Percentiles rank a stretch among this genome's conserved stretches.
phyloP scores from a whole-genome alignment of 2,888 invertebrate genomes.

The Phoenoteleia sp. region DNA sequence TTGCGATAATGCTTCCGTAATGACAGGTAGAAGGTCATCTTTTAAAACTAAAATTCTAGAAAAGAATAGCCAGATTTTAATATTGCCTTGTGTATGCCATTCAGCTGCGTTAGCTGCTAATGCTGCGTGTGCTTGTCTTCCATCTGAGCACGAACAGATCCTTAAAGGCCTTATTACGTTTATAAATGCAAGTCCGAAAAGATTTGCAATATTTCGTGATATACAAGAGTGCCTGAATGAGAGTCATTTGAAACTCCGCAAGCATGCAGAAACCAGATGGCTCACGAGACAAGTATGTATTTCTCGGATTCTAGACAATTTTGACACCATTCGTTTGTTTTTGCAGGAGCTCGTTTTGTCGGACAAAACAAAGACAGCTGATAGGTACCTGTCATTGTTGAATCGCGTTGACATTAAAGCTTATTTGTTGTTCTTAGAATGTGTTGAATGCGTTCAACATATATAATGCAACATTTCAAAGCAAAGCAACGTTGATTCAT shows the following conservation, averaged over 20 bases:
- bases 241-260: constrained; percentile 4
- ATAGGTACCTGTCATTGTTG: neutral
- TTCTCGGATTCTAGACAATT: constrained; percentile 1
- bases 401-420: constrained; percentile 3
- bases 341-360: neutral
- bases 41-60: constrained; percentile 17
- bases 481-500: constrained; percentile 13
- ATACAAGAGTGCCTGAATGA: neutral
- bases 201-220: neutral
- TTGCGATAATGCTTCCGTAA: constrained; percentile 30
- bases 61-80: neutral
- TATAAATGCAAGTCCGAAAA: constrained; percentile 24
- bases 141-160: neutral
- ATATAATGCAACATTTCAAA: constrained; percentile 35
- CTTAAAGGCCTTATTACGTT: neutral
- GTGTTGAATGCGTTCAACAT: constrained; percentile 7
- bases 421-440: constrained; percentile 18
- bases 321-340: neutral
- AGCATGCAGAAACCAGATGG: constrained; percentile 28
- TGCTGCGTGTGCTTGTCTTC: constrained; percentile 1
- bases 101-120: constrained; percentile 41
- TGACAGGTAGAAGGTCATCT: constrained; percentile 1
- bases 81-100: constrained; percentile 47
- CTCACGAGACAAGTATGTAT: constrained; percentile 17
- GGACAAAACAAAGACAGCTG: neutral